These are phyloP conservation scores for Gymnocypris eckloni DNA, from an alignment of 2,797 vertebrate genomes.

Conservation along the genomic window DNA sequence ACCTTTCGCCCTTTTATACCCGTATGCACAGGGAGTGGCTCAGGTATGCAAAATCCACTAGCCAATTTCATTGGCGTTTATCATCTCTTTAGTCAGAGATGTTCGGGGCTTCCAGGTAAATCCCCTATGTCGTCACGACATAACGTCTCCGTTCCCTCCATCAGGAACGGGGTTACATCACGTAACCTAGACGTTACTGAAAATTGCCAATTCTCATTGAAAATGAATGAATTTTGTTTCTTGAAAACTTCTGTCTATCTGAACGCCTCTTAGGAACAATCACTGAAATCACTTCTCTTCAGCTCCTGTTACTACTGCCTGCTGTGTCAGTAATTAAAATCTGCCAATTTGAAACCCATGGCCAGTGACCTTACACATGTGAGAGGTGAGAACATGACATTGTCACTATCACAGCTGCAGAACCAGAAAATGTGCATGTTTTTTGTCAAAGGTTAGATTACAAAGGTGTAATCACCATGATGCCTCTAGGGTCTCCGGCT, in stretches of 20 bases:
- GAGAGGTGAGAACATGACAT: conserved; percentile 38
- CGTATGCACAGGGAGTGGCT: no score
- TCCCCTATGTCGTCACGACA: no score
- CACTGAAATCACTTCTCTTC: neutral
- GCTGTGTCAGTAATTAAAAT: conserved; percentile 20
- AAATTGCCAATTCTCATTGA: neutral
- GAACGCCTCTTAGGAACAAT: neutral
- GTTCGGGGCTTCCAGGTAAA: no score
- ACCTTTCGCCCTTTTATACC: no score
- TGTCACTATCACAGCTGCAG: neutral
- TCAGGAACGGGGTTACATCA: no score
- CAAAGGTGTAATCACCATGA: conserved; percentile 17
- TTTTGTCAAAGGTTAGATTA: conserved; percentile 3
- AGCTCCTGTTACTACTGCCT: conserved; percentile 12
- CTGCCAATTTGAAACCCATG: conserved; percentile 25
- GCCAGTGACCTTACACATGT: conserved; percentile 38
- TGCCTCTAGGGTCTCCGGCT: neutral
- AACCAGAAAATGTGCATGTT: neutral
- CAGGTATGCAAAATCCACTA: no score
- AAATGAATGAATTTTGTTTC: neutral
- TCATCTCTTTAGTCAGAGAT: no score
- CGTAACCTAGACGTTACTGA: no score
- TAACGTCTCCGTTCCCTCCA: no score
- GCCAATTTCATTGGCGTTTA: no score
- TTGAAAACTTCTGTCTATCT: neutral